Percentiles rank a stretch among this genome's conserved stretches.
Evolutionary conservation across 1,140 invertebrate species (phyloP).

Genomic region (Bombus difficillimus): DNA sequence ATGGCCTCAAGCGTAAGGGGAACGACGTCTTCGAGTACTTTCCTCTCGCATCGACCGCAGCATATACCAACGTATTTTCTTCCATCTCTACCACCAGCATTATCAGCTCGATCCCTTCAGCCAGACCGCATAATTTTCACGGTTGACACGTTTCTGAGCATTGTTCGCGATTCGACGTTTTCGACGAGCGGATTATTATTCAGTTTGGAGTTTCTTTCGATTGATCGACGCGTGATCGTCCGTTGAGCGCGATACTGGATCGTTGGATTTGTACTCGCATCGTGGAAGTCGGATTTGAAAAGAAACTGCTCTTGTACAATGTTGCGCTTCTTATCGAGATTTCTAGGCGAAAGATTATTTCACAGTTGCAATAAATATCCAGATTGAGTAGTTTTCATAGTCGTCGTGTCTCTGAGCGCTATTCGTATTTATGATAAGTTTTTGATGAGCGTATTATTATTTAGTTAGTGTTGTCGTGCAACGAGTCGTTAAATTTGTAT

Average conservation of each 20-base stretch:
- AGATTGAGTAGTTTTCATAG: too few species aligned
- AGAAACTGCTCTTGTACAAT: too few species aligned
- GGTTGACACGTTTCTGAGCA: neutral
- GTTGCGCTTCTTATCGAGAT: too few species aligned
- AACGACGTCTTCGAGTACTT: conserved; percentile 33
- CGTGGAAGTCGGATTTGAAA: too few species aligned
- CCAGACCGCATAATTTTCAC: conserved; percentile 4
- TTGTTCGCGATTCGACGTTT: neutral
- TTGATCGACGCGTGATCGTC: neutral
- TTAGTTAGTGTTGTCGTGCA: too few species aligned
- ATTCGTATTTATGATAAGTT: too few species aligned
- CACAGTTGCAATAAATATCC: too few species aligned
- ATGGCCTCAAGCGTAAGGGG: neutral
- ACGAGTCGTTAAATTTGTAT: too few species aligned
- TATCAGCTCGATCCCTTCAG: neutral
- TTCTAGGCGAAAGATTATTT: too few species aligned
- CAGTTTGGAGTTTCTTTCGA: neutral
- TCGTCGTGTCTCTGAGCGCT: too few species aligned
- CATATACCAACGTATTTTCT: conserved; percentile 1
- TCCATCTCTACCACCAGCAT: neutral
- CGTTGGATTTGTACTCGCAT: neutral
- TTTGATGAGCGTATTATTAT: too few species aligned
- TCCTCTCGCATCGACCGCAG: conserved; percentile 23
- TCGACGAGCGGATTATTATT: neutral
- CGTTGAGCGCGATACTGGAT: too few species aligned